Percentiles rank a stretch among this genome's conserved stretches.
Evolutionary conservation across 2,888 invertebrate genomes (phyloP).

Genomic region (Oligia latruncula): DNA sequence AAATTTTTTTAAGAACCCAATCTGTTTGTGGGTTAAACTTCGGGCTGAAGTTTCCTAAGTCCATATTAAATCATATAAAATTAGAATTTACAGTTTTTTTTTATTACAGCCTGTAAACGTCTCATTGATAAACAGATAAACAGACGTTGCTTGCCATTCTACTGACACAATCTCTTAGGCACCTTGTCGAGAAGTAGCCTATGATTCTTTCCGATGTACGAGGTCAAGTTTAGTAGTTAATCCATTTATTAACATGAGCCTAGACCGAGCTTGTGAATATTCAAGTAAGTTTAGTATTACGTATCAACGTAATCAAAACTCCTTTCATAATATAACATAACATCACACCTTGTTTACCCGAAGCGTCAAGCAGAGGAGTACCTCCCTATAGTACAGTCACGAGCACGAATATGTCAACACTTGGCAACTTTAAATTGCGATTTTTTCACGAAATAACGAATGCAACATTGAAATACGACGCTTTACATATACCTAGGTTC

Average conservation of each 20-base stretch:
- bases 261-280: not conserved
- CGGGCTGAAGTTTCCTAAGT: too few species aligned
- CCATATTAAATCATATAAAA: not conserved
- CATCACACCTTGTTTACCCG: not conserved
- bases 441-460: too few species aligned
- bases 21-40: not conserved
- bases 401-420: too few species aligned
- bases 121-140: not conserved
- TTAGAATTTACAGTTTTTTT: not conserved
- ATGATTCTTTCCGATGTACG: not conserved
- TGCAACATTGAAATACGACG: too few species aligned
- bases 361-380: not conserved
- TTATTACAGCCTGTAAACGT: not conserved
- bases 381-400: not conserved
- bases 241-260: not conserved
- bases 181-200: not conserved
- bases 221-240: not conserved
- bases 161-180: not conserved
- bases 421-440: too few species aligned
- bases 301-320: slow-evolving; percentile 24
- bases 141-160: not conserved
- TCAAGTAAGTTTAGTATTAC: not conserved
- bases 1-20: not conserved
- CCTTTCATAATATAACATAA: not conserved
- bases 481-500: too few species aligned